Evolutionary conservation across 2,888 invertebrate genomes (phyloP).

Genomic region (Drymonia ruficornis): DNA sequence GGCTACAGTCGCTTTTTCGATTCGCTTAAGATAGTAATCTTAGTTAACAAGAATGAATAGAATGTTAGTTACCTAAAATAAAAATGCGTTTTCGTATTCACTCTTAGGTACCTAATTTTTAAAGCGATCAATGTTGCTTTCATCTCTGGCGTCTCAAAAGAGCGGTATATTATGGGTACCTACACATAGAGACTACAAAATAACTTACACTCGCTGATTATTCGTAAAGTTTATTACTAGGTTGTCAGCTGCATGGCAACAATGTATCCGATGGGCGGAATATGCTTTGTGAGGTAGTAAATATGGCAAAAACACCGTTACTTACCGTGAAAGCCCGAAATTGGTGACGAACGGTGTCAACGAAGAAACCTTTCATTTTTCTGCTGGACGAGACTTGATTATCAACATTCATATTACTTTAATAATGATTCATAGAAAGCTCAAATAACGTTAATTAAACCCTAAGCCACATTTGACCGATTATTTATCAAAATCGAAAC

Average conservation of each 20-base stretch:
- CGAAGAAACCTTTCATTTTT: neutral
- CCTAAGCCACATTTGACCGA: no score
- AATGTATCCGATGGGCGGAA: constrained; percentile 32
- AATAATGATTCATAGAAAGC: neutral
- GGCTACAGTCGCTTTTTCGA: no score
- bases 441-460: neutral
- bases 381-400: neutral
- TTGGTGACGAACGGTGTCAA: neutral
- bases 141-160: neutral
- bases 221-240: constrained; percentile 28
- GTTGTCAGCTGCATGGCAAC: constrained; percentile 17
- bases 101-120: no score
- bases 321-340: constrained; percentile 2
- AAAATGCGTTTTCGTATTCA: no score
- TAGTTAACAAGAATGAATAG: no score
- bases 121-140: no score
- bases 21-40: no score
- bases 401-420: neutral
- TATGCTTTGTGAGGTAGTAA: constrained; percentile 24
- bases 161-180: neutral
- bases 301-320: neutral
- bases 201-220: constrained; percentile 10
- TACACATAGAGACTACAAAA: constrained; percentile 12
- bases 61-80: no score
- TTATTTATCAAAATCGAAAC: no score